Evolutionary conservation across 2,113 vertebrate genomes (phyloP), one percentile per base, ranked within the genome.

Genomic region (Lycaon pictus): DNA sequence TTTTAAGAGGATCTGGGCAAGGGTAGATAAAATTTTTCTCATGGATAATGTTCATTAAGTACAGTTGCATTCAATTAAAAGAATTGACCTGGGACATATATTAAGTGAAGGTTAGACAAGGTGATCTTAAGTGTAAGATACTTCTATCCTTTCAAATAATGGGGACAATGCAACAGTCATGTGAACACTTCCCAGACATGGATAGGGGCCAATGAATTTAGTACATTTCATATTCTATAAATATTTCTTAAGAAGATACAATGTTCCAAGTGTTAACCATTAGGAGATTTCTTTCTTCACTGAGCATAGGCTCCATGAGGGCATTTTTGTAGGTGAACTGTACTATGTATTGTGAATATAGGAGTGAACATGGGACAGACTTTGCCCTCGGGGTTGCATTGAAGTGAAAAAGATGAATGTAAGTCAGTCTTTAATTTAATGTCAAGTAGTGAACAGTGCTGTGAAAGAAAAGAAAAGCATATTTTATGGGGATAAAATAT

Each of bases 31-130:
- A 35, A 2, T 35, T 58, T 81, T 93, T 67, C 20, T 85, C 20
- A 43, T 37, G 4, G 25, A 51, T 92, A 51, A 43, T 82, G 17
- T 9, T 88, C 35, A 87, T 58, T 69, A 96, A 85, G 20, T 10
- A 63, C 10, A 81, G 81, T 93, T 80, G 16, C 35, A 72, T 76
- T 69, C 67, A 89, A 37, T 97, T 92, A 92, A 6, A 74, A 8
- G 6, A 13, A 86, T 10, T 25, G 13, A 74, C 37, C 3, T 48
- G 25, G 37, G 23, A 56, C 17, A 74, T 1, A 4, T 56, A 71
- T 77, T 87, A 53, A 69, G 11, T 88, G 9, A 56, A 53, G 60
- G 11, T 43, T 87, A 5, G 16, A 69, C 62, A 63, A 23, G 65
- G 27, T 35, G 25, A 79, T 51, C 69, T 88, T 63, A 93, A 80